Evolutionary conservation across 1,140 invertebrate genomes (phyloP).

Genomic region (Venustaconcha ellipsiformis): DNA sequence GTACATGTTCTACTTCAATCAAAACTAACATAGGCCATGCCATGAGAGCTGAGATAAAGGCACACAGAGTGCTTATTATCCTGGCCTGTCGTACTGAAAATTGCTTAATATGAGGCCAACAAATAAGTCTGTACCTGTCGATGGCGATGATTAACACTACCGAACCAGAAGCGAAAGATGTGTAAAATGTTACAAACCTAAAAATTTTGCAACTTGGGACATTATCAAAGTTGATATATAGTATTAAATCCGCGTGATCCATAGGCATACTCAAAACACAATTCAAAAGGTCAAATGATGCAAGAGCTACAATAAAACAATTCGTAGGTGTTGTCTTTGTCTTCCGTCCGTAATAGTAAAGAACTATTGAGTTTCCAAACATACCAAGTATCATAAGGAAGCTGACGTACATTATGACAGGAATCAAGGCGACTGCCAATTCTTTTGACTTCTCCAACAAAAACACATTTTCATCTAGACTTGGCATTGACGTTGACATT

Average conservation of each 20-base stretch:
- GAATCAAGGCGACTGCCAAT: slow-evolving; percentile 10
- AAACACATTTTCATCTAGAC: too few species aligned
- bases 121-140: slow-evolving; percentile 42
- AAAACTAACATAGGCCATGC: slow-evolving; percentile 16
- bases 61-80: neutral
- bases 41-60: slow-evolving; percentile 1
- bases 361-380: slow-evolving; percentile 28
- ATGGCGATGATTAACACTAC: slow-evolving; percentile 39
- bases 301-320: slow-evolving; percentile 39
- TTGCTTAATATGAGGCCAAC: slow-evolving; percentile 36
- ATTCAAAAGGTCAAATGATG: slow-evolving; percentile 36
- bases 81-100: slow-evolving; percentile 27
- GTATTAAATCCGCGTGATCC: slow-evolving; percentile 46
- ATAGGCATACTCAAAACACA: slow-evolving; percentile 39
- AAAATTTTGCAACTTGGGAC: slow-evolving; percentile 40
- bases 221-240: slow-evolving; percentile 39
- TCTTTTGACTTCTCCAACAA: too few species aligned
- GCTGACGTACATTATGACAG: slow-evolving; percentile 31
- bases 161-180: slow-evolving; percentile 37
- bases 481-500: too few species aligned
- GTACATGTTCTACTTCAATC: slow-evolving; percentile 6
- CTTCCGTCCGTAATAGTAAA: slow-evolving; percentile 26
- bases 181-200: slow-evolving; percentile 31
- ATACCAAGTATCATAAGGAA: slow-evolving; percentile 30
- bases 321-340: slow-evolving; percentile 28